These are phyloP conservation scores for Alitta virens DNA, from an alignment of 2,888 invertebrate species.

Conservation along the genomic window DNA sequence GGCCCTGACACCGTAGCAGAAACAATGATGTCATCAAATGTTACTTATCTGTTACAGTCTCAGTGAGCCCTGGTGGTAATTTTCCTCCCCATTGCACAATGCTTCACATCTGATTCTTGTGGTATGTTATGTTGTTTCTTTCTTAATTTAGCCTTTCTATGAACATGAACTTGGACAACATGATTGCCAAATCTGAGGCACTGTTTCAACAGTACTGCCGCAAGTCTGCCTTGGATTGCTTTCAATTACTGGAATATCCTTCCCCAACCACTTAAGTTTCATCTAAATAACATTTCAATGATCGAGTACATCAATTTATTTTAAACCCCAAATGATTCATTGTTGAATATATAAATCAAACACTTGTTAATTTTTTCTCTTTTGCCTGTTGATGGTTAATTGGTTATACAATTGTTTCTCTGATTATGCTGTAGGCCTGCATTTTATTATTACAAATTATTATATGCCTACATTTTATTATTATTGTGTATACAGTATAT, in stretches of 20 bases:
- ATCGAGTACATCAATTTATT: too few species aligned
- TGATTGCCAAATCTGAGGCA: conserved; percentile 45
- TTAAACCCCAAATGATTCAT: too few species aligned
- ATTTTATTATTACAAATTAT: too few species aligned
- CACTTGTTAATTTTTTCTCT: too few species aligned
- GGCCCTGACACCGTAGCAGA: too few species aligned
- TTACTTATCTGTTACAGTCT: not conserved
- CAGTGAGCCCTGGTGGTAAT: not conserved
- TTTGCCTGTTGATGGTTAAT: too few species aligned
- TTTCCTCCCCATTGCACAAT: not conserved
- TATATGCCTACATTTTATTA: too few species aligned
- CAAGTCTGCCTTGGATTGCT: conserved; percentile 50
- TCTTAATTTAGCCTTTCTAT: conserved; percentile 38
- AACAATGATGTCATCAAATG: not conserved
- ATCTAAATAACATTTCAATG: too few species aligned
- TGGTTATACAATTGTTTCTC: too few species aligned
- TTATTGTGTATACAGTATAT: too few species aligned
- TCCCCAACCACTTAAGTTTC: not conserved
- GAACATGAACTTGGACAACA: conserved; percentile 43
- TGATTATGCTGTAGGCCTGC: too few species aligned
- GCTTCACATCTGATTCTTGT: not conserved
- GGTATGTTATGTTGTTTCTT: not conserved
- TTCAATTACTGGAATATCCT: conserved; percentile 42
- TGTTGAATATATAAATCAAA: too few species aligned
- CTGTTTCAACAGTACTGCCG: conserved; percentile 52